Conservation (phyloP, 2,888 invertebrate species). For the Melinopterus prodromus region DNA sequence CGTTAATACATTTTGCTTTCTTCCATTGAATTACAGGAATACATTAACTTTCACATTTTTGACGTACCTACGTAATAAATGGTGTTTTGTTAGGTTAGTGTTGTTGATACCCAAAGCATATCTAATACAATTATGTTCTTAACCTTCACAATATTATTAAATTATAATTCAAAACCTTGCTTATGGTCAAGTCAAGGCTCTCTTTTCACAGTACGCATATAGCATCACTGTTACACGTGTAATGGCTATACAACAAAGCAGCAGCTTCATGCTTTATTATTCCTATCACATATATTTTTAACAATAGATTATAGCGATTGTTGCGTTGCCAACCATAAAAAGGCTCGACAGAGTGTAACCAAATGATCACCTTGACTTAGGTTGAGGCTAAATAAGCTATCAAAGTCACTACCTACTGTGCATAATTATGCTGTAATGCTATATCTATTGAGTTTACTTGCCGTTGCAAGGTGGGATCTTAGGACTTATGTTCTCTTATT, state of each 20-base stretch:
- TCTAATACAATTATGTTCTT: not conserved
- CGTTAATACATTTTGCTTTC: not conserved
- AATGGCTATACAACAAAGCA: not conserved
- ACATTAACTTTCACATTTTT: constrained; percentile 4
- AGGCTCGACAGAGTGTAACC: not conserved
- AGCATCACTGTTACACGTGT: not conserved
- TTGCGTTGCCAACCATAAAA: not conserved
- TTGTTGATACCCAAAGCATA: not conserved
- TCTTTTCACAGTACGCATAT: not conserved
- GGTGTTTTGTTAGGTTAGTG: no score
- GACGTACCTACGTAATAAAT: not conserved
- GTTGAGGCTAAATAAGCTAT: not conserved
- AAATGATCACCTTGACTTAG: not conserved
- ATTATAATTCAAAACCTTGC: not conserved
- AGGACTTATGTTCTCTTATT: not conserved
- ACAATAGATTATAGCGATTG: not conserved
- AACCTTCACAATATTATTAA: not conserved
- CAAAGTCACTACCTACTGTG: no score
- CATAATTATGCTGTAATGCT: not conserved
- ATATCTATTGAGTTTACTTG: not conserved
- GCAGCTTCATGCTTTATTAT: not conserved
- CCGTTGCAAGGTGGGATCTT: no score
- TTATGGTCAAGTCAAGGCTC: not conserved
- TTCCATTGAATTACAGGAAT: constrained; percentile 4
- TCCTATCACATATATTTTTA: not conserved